Conservation (phyloP, 2,888 invertebrate species). For the Noctua comes region DNA sequence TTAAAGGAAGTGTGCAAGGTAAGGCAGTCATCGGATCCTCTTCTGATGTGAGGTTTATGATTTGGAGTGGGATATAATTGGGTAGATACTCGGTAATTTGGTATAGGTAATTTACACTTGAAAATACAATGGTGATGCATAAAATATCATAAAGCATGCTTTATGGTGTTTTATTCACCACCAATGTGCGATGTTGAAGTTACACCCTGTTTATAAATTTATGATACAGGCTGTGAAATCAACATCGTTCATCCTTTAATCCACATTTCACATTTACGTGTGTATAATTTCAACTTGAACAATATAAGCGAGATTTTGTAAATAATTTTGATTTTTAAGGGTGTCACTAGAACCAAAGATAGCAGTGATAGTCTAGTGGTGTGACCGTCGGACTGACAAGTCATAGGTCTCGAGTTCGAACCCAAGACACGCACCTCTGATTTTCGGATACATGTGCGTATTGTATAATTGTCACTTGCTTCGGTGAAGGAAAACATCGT, state of each 20-base stretch:
- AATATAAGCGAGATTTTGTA: neutral
- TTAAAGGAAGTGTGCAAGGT: constrained; percentile 49
- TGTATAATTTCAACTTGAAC: neutral
- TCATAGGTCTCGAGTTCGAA: no score
- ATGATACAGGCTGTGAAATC: neutral
- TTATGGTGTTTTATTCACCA: neutral
- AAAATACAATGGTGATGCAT: neutral
- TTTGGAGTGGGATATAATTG: neutral
- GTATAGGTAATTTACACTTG: neutral
- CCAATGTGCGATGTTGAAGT: neutral
- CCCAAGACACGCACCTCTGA: no score
- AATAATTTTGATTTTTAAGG: neutral
- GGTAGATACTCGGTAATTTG: neutral
- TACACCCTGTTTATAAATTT: no score
- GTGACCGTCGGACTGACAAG: no score
- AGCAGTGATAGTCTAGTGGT: no score
- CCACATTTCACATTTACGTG: no score
- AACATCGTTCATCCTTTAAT: no score
- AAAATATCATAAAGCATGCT: neutral
- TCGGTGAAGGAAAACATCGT: no score
- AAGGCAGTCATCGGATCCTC: constrained; percentile 22
- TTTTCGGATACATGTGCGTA: no score
- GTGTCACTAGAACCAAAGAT: neutral
- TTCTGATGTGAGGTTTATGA: neutral
- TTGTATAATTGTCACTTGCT: no score